A percentile compares a stretch with the other conserved stretches of the same genome.
These are phyloP conservation scores for Oryctolagus cuniculus DNA, from an alignment of 2,113 vertebrate species.

Conservation along the genomic window DNA sequence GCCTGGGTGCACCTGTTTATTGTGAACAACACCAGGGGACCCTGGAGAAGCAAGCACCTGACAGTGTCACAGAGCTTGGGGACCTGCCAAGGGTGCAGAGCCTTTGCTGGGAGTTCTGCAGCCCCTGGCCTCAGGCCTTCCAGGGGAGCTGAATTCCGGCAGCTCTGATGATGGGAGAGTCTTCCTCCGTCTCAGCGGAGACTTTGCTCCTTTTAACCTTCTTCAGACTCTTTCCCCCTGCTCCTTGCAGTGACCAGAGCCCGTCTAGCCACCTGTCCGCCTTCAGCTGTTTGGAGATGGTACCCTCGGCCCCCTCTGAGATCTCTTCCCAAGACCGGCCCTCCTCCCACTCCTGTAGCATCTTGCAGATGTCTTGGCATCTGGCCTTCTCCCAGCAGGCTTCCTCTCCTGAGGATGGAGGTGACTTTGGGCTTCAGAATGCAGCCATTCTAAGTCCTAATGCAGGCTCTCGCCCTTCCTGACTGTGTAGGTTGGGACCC, in stretches of 20 bases:
- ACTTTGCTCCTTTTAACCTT: not conserved
- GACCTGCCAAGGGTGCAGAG: not conserved
- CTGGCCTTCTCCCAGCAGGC: not conserved
- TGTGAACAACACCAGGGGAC: not conserved
- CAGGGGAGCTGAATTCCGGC: not conserved
- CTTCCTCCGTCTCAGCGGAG: not conserved
- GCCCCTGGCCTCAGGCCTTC: not conserved
- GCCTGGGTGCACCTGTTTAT: not conserved
- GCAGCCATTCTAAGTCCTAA: not conserved
- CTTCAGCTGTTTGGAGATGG: not conserved
- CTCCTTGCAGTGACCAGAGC: not conserved
- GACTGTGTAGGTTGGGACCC: not conserved
- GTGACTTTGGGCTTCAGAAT: not conserved
- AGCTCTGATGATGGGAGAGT: not conserved
- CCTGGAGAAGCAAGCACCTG: too few relatives aligned
- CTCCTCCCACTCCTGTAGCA: too few relatives aligned
- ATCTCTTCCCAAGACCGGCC: not conserved
- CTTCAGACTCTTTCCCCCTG: not conserved
- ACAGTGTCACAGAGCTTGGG: accelerated
- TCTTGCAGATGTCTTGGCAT: too few relatives aligned
- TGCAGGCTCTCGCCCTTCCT: not conserved
- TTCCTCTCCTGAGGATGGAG: not conserved
- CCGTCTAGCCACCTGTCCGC: accelerated
- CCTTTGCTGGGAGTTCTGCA: not conserved
- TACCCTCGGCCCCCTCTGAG: not conserved